Base-by-base conservation (phyloP, 2,797 vertebrate genomes). In the Sebastiscus albofasciatus region DNA sequence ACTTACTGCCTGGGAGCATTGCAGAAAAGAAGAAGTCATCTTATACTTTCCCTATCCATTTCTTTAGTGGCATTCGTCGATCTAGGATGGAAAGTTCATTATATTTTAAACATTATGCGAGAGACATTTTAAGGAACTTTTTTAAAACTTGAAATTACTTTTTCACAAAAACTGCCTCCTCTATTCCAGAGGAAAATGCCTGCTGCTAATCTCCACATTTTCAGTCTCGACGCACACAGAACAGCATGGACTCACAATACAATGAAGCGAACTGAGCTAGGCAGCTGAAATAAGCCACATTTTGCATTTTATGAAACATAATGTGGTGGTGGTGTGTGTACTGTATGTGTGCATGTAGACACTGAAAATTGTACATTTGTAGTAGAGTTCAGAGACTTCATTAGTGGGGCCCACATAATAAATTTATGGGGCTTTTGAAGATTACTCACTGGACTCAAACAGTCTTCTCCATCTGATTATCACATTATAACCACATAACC, bases 101-200 rank as follows among this genome's bases (percentile, higher is more conserved):
- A 20, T 61, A 14, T 55, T 75, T 46, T 18, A 16, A 6, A 59
- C 26, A 69, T 70, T 36, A 69, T 6, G 8, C 8, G 8, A 11
- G 9, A 78, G 13, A 18, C n/a, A 33, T 42, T 65, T 75, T 52
- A 22, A 31, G 52, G 8, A 83, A 62, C 42, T 67, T 79, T 58
- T 39, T 58, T 8, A 6, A 73, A 56, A 73, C 54, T 70, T 80
- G 31, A 88, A 81, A 81, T 83, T 42, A 73, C 75, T 83, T 79
- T 82, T 62, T 34, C 29, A 26, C 31, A 46, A 62, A 73, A 42
- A 67, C 24, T 1, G 2, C 20, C 31, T 34, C 6, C 27, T 52
- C 24, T 10, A 8, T 66, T 54, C 46, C 52, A 24, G 52, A 46
- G 67, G 59, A 79, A 77, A 65, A 27, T 39, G 59, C 10, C 29